phyloP scores from a whole-genome alignment of 2,797 vertebrate species.

The Ispidina lecontei region DNA sequence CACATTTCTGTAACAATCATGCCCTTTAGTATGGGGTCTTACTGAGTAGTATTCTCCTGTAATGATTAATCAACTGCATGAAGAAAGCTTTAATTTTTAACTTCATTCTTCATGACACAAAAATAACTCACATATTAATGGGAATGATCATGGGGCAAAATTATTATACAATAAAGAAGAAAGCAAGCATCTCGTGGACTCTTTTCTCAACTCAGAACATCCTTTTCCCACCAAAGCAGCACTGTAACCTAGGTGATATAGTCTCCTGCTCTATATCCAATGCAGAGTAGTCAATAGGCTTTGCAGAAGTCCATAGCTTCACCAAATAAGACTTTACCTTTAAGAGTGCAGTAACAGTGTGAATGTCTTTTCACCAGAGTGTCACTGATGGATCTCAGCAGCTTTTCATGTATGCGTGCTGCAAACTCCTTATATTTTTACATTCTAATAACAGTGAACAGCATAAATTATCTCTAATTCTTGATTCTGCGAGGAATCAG shows the following conservation, averaged over 20 bases:
- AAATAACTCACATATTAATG: constrained; percentile 60
- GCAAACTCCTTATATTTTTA: constrained; percentile 83
- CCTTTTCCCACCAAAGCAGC: constrained; percentile 13
- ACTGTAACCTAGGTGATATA: background rate
- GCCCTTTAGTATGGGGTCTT: constrained; percentile 50
- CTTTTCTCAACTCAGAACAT: constrained; percentile 39
- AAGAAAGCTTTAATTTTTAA: constrained; percentile 64
- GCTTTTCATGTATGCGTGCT: constrained; percentile 78
- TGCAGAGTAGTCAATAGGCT: background rate
- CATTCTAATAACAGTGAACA: constrained; percentile 85
- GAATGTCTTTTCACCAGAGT: constrained; percentile 19
- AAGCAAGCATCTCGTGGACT: constrained; percentile 38
- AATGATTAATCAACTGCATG: constrained; percentile 60
- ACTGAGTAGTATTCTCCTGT: constrained; percentile 53
- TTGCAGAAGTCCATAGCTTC: background rate
- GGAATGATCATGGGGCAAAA: background rate
- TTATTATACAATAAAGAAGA: constrained; percentile 30
- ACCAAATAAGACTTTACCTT: background rate
- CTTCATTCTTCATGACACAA: constrained; percentile 51
- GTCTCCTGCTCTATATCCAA: background rate
- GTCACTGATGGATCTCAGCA: constrained; percentile 60
- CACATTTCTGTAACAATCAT: background rate
- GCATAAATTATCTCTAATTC: constrained; percentile 86
- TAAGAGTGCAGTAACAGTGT: constrained; percentile 17
- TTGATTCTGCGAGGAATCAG: constrained; percentile 82